These are phyloP conservation scores for Hydrochoerus hydrochaeris DNA, from an alignment of 2,113 vertebrate species.

Conservation along the genomic window DNA sequence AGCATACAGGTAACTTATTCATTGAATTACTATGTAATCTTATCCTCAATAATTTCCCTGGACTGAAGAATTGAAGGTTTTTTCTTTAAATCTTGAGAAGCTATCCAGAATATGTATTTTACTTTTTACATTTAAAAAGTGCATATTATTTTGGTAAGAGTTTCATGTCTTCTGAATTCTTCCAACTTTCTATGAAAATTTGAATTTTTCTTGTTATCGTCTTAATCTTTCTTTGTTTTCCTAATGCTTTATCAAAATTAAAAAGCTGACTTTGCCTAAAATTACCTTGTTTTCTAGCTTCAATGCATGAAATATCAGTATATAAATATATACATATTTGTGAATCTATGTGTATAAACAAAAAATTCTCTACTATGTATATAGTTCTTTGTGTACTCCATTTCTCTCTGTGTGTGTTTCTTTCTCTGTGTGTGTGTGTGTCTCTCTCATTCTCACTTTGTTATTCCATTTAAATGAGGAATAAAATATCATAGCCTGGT, in stretches of 20 bases:
- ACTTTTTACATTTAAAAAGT: not conserved
- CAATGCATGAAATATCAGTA: not conserved
- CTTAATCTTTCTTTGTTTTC: not conserved
- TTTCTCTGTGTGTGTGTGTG: too few species aligned
- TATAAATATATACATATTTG: not conserved
- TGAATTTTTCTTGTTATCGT: not conserved
- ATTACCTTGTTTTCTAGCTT: not conserved
- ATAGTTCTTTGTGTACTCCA: not conserved
- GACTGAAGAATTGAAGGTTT: not conserved
- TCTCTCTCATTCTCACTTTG: too few species aligned
- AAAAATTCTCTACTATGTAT: not conserved
- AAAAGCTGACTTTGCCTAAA: not conserved
- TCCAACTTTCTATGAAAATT: not conserved
- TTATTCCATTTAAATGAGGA: not conserved
- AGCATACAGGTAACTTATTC: not conserved
- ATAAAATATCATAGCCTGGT: not conserved
- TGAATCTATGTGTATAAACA: not conserved
- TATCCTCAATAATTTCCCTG: not conserved
- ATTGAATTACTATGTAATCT: not conserved
- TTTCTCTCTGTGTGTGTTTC: too few species aligned
- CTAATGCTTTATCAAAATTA: not conserved
- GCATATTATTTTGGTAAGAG: not conserved
- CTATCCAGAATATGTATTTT: not conserved
- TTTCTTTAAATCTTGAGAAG: not conserved
- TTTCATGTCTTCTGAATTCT: not conserved